Evolutionary conservation across 2,888 invertebrate species (phyloP).

Genomic region (Chrysolina oricalcia): DNA sequence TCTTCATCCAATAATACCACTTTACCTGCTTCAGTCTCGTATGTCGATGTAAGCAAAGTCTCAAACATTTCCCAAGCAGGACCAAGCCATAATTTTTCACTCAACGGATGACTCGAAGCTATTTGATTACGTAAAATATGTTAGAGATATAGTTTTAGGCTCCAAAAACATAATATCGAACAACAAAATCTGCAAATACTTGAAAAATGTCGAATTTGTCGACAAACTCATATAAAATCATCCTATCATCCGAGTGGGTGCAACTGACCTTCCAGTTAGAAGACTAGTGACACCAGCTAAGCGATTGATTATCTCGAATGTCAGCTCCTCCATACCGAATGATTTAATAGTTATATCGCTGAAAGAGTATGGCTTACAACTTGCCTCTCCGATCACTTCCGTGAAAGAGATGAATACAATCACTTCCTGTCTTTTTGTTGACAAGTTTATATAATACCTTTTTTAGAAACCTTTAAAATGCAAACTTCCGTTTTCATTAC

Average conservation of each 20-base stretch:
- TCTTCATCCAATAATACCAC: neutral
- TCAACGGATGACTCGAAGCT: slow-evolving; percentile 20
- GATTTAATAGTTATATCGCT: slow-evolving; percentile 37
- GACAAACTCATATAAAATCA: too few species aligned
- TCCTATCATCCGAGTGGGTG: slow-evolving; percentile 44
- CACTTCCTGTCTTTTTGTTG: too few species aligned
- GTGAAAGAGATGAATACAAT: too few species aligned
- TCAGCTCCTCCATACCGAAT: slow-evolving; percentile 53
- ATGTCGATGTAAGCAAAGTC: slow-evolving; percentile 6
- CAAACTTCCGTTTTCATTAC: too few species aligned
- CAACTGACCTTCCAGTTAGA: slow-evolving; percentile 37
- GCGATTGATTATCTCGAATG: slow-evolving; percentile 51
- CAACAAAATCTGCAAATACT: slow-evolving; percentile 33
- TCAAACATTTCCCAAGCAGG: slow-evolving; percentile 21
- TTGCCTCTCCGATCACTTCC: too few species aligned
- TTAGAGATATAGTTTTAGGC: slow-evolving; percentile 26
- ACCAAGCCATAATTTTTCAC: slow-evolving; percentile 20
- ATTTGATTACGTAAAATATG: slow-evolving; percentile 29
- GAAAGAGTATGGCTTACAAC: slow-evolving; percentile 18
- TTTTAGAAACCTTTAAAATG: too few species aligned
- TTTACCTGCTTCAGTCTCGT: neutral
- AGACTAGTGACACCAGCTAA: slow-evolving; percentile 52
- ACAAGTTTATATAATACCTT: too few species aligned
- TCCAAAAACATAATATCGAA: slow-evolving; percentile 36
- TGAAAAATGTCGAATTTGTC: slow-evolving; percentile 35